Base-by-base conservation (phyloP, 2,113 vertebrate species). In the Plestiodon gilberti region DNA sequence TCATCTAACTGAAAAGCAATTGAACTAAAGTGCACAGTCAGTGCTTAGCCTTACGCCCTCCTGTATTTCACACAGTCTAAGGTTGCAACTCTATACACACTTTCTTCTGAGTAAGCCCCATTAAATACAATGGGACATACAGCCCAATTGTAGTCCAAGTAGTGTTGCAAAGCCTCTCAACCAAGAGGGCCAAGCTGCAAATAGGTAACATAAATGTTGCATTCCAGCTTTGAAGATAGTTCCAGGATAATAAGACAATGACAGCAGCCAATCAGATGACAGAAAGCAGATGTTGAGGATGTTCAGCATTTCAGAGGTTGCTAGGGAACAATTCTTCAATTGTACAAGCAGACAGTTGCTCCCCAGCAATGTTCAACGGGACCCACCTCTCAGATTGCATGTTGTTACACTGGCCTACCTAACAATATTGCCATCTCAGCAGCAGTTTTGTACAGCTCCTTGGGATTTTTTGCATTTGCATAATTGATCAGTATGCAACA, bases 171-270 rank as follows among this genome's bases (percentile, higher is more conserved):
- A 59, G 55, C n/a, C 59, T 84, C n/a, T 88, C 11, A 82, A 62
- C 71, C 89, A 85, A 84, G 6, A 59, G n/a, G 6, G 40, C 28
- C 22, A 30, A 75, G 6, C 6, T 75, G 6, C 35, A 52, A 62
- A 84, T 65, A 52, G 88, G 82, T 0, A 87, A 78, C 30, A 57
- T 57, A 59, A 78, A 22, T 3, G 55, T 59, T 57, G 55, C 52
- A 78, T 59, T 78, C 30, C 52, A 20, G 8, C 43, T 67, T 35
- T 74, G 64, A 90, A 77, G 33, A 57, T 1, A 33, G 8, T 25
- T 57, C 52, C 9, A 61, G 61, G 80, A 88, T 86, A 43, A 28
- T 0, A 75, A 78, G 82, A 67, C 76, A 87, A 77, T 65, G 69
- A 81, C 0, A 84, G 0, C 65, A 91, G 88, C 74, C 75, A 84